Conservation (phyloP, 2,888 invertebrate species). For the Glyphotaelius pellucidus region DNA sequence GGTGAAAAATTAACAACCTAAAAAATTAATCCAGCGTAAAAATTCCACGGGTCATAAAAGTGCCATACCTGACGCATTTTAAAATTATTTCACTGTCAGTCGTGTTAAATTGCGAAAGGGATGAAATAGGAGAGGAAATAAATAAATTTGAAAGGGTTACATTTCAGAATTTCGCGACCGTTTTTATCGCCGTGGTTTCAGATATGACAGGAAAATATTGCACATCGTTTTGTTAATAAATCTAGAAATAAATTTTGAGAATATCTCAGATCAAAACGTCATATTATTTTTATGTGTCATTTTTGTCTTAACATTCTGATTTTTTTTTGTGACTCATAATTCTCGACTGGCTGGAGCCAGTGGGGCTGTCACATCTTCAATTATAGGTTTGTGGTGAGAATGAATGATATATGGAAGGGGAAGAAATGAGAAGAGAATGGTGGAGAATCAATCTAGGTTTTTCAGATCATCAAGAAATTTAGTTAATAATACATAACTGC, state of each 20-base stretch:
- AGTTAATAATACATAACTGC: too few relatives aligned
- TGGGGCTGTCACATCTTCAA: background rate
- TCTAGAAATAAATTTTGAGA: background rate
- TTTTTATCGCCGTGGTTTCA: background rate
- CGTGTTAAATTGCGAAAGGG: background rate
- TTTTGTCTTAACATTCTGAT: background rate
- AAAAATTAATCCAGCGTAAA: background rate
- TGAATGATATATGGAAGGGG: background rate
- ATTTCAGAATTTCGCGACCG: background rate
- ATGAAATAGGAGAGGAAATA: background rate
- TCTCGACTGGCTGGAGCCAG: background rate
- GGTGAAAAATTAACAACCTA: background rate
- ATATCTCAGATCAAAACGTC: background rate
- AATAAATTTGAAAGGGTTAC: background rate
- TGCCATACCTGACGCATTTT: background rate
- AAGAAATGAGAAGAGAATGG: background rate
- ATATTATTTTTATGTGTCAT: background rate
- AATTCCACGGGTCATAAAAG: background rate
- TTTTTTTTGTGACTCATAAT: background rate
- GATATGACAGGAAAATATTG: background rate
- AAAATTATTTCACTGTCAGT: background rate
- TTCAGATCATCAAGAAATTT: too few relatives aligned
- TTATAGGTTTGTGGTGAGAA: background rate
- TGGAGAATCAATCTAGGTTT: too few relatives aligned
- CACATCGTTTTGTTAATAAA: background rate